A percentile compares a stretch with the other conserved stretches of the same genome.
Conservation (phyloP, 2,888 invertebrate species). For the Drosophila pegasa region DNA sequence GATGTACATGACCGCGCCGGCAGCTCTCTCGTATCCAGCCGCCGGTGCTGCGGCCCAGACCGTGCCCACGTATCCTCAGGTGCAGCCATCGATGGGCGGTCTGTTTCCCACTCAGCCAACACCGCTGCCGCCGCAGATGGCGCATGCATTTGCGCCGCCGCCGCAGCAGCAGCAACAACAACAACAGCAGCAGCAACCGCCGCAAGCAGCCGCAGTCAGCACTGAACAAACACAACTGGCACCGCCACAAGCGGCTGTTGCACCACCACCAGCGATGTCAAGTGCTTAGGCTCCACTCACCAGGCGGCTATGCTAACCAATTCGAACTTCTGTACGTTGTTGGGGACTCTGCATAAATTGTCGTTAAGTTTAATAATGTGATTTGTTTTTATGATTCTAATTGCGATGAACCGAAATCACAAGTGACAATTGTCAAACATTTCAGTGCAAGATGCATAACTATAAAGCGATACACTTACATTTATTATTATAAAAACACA, state of each 20-base stretch:
- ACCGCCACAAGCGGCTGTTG: conserved; percentile 12
- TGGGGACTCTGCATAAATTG: conserved; percentile 47
- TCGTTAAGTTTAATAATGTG: conserved; percentile 67
- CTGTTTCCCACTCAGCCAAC: conserved; percentile 79
- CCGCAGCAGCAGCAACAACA: conserved; percentile 19
- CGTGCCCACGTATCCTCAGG: conserved; percentile 84
- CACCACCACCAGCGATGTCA: conserved; percentile 35
- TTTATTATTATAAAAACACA: conserved; percentile 1
- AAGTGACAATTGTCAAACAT: conserved; percentile 47
- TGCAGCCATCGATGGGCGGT: conserved; percentile 81
- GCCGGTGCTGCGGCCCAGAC: conserved; percentile 74
- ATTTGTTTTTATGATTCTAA: conserved; percentile 47
- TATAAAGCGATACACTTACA: conserved; percentile 26
- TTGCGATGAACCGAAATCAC: conserved; percentile 47
- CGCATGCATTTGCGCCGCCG: conserved; percentile 56
- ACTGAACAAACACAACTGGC: conserved; percentile 31
- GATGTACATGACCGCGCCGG: conserved; percentile 80
- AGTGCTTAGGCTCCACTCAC: conserved; percentile 44
- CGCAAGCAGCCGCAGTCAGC: conserved; percentile 17
- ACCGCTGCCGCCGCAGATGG: conserved; percentile 80
- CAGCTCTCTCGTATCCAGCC: conserved; percentile 78
- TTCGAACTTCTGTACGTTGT: conserved; percentile 13
- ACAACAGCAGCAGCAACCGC: conserved; percentile 13
- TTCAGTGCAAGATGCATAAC: conserved; percentile 46
- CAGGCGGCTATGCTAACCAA: conserved; percentile 29